phyloP scores from a whole-genome alignment of 2,113 vertebrate species.

The Machaerirhynchus nigripectus region DNA sequence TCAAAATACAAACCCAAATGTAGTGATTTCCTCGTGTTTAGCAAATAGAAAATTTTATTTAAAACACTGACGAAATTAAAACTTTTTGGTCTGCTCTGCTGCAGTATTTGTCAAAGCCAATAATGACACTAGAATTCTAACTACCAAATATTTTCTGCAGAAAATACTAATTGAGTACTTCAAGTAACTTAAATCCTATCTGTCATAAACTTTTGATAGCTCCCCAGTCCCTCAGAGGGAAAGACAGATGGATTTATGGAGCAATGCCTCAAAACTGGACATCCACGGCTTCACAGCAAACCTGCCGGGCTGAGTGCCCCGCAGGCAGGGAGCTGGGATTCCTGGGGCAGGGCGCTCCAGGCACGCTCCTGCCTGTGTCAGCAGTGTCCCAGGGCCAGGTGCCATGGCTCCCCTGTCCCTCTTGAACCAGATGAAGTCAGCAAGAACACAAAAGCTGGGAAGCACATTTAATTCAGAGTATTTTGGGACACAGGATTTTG shows the following conservation, averaged over 20 bases:
- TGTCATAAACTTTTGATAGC: background rate
- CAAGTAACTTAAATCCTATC: background rate
- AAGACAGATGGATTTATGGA: background rate
- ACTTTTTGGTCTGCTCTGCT: background rate
- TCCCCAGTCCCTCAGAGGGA: background rate
- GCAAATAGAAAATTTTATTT: background rate
- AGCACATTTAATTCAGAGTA: background rate
- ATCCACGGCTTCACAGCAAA: background rate
- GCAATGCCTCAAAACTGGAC: background rate
- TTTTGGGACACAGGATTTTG: background rate
- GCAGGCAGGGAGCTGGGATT: background rate
- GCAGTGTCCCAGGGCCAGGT: background rate
- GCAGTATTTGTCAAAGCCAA: background rate
- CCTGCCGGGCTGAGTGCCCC: background rate
- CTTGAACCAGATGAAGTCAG: background rate
- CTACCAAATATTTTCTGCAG: background rate
- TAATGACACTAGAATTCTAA: background rate
- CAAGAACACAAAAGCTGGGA: background rate
- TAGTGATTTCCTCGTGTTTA: background rate
- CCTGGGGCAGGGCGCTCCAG: background rate
- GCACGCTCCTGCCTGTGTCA: background rate
- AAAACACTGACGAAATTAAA: background rate
- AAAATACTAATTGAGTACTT: background rate
- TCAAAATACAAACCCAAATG: background rate
- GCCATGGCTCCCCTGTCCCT: accelerated